Evolutionary conservation across 2,797 vertebrate species (phyloP).

Genomic region (Acrocephalus scirpaceus): DNA sequence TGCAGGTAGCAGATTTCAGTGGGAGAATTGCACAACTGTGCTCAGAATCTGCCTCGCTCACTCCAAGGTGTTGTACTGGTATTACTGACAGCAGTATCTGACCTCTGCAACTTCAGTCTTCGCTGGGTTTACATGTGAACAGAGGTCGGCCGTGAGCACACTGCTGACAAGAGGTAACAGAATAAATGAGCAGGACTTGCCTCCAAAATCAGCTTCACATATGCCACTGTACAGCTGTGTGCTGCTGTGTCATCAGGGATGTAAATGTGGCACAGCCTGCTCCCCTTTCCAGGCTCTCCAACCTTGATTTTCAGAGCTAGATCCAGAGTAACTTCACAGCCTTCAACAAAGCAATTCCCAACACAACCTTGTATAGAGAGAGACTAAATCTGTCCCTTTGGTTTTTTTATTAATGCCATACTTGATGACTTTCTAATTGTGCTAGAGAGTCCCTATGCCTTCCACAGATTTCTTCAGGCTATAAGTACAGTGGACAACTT

Average conservation of each 20-base stretch:
- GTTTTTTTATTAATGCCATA: not conserved
- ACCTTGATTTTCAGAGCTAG: not conserved
- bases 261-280: not conserved
- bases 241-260: not conserved
- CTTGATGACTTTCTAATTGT: not conserved
- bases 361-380: not conserved
- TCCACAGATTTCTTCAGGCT: not conserved
- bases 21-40: not conserved
- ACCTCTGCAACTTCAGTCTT: not conserved
- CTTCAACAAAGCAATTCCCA: not conserved
- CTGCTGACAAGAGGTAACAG: not conserved
- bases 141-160: accelerated
- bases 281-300: not conserved
- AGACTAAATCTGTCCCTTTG: not conserved
- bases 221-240: not conserved
- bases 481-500: not conserved
- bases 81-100: not conserved
- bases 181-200: not conserved
- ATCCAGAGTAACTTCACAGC: not conserved
- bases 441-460: not conserved
- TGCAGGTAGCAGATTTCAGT: not conserved
- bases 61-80: not conserved
- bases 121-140: not conserved
- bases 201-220: not conserved
- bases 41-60: not conserved